These are phyloP conservation scores for Neosalanx taihuensis DNA, from an alignment of 2,797 vertebrate genomes.

Conservation along the genomic window DNA sequence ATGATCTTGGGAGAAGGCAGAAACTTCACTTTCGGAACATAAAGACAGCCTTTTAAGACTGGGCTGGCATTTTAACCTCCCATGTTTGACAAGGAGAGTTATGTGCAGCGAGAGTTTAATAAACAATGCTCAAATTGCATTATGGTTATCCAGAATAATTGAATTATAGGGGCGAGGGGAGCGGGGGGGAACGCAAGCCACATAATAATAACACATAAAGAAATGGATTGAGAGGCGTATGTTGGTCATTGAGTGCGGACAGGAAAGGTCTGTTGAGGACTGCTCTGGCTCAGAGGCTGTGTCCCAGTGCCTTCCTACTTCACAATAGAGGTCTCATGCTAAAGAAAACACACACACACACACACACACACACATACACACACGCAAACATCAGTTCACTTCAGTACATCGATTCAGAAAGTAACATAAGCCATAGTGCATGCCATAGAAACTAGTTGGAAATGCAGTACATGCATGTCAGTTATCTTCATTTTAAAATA, in stretches of 20 bases:
- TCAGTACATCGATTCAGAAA: constrained; percentile 10
- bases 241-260: constrained; percentile 64
- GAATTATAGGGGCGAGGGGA: constrained; percentile 45
- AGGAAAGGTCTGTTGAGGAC: constrained; percentile 48
- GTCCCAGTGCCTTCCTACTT: constrained; percentile 27
- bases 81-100: constrained; percentile 62
- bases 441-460: too few species aligned
- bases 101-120: constrained; percentile 72
- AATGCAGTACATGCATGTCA: too few species aligned
- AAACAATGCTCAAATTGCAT: constrained; percentile 74
- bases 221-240: constrained; percentile 72
- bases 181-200: constrained; percentile 57
- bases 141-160: constrained; percentile 67
- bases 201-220: constrained; percentile 73
- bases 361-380: constrained; percentile 5
- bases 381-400: background rate
- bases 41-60: constrained; percentile 63
- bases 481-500: too few species aligned
- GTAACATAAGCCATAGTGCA: background rate
- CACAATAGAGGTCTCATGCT: constrained; percentile 38
- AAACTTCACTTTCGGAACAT: constrained; percentile 62
- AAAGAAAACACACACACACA: constrained; percentile 21
- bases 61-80: constrained; percentile 50
- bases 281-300: constrained; percentile 38
- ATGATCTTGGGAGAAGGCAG: constrained; percentile 58